These are phyloP conservation scores for Quadriops clusia DNA, from an alignment of 2,888 invertebrate species.

Conservation along the genomic window DNA sequence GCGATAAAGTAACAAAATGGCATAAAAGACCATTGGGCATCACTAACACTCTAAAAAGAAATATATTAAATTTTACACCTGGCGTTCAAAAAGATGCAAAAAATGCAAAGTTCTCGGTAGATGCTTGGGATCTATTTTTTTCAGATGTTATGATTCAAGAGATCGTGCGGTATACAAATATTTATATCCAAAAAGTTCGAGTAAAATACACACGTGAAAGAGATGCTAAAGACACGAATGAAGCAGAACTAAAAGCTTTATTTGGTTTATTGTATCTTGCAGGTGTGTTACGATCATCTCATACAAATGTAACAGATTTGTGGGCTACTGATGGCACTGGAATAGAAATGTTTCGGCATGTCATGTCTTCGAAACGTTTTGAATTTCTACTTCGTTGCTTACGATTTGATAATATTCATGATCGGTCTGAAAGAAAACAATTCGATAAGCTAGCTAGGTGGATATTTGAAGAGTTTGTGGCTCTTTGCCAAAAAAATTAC, in stretches of 20 bases:
- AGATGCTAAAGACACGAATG: conserved; percentile 9
- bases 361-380: conserved; percentile 8
- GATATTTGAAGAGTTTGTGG: conserved; percentile 6
- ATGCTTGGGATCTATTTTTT: conserved; percentile 9
- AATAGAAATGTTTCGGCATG: conserved; percentile 8
- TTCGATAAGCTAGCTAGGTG: conserved; percentile 2
- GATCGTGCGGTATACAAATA: conserved; percentile 7
- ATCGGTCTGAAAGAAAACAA: background rate
- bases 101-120: too few relatives aligned
- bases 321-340: conserved; percentile 11
- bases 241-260: conserved; percentile 9
- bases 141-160: conserved; percentile 6
- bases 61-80: conserved; percentile 1
- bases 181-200: conserved; percentile 6
- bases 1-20: conserved; percentile 9
- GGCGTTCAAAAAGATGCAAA: conserved; percentile 1
- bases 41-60: conserved; percentile 1
- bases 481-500: conserved; percentile 5
- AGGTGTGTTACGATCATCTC: conserved; percentile 6
- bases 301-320: conserved; percentile 7
- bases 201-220: conserved; percentile 8
- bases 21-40: background rate
- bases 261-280: conserved; percentile 8
- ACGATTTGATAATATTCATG: conserved; percentile 7
- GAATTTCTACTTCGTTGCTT: conserved; percentile 7